Base-by-base conservation (phyloP, 2,797 vertebrate species). In the Cossypha niveicapilla region DNA sequence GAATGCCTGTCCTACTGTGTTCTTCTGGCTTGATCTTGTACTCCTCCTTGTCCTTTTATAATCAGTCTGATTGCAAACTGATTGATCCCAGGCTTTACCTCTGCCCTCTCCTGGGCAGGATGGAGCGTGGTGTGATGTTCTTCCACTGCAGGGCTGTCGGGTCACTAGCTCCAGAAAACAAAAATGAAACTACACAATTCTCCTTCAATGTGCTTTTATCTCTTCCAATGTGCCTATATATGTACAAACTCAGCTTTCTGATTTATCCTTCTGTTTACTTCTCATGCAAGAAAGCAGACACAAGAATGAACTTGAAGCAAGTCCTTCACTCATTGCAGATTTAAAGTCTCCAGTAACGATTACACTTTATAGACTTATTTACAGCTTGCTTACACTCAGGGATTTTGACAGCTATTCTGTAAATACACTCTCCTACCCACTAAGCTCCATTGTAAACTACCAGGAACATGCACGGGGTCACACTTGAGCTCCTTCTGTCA, bases 1-100 rank as follows among this genome's bases (percentile, higher is more conserved):
- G 1, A 76, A 62, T 18, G 39, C 74, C 68, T 35, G 73, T 73
- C 90, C 89, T 66, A 77, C 66, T 88, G 23, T 14, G 67, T 67
- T 76, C 37, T 93, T 93, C 22, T 72, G 74, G 88, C 93, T 96
- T 86, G 53, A 83, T 48, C 94, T 88, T 75, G 45, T 65, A 47
- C 54, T 91, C 82, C 70, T 95, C 73, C 86, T 70, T 82, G 75
- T 84, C 95, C 91, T 62, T 78, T 89, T 68, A 68, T 81, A 93
- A 92, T 90, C 95, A 94, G 63, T 62, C 93, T 97, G 96, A 97
- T 79, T 96, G 92, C 89, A 93, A 92, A 81, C 50, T 93, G 94
- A 97, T 92, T 95, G 95, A 92, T 92, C 81, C 86, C 89, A 93
- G 84, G 90, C 95, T 95, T 94, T 78, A 81, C 88, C 96, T 91